phyloP scores from a whole-genome alignment of 2,888 invertebrate species.

The Acronicta aceris region DNA sequence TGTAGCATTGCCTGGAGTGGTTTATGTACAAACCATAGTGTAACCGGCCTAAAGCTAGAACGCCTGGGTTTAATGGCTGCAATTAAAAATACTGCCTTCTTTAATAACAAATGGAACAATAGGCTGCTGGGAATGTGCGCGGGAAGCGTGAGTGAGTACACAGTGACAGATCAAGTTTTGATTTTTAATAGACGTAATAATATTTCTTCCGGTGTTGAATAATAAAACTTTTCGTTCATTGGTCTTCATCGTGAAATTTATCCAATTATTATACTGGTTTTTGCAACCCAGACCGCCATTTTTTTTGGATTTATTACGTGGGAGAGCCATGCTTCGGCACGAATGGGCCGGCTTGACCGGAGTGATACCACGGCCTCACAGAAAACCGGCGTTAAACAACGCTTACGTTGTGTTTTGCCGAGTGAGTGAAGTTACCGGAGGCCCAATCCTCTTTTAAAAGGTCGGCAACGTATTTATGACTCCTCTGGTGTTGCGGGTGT shows the following conservation, averaged over 20 bases:
- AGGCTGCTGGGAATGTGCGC: constrained; percentile 5
- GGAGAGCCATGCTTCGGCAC: too few species aligned
- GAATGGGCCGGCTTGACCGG: too few species aligned
- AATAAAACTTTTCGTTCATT: not conserved
- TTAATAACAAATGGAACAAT: constrained; percentile 27
- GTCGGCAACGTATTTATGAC: too few species aligned
- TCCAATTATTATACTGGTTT: too few species aligned
- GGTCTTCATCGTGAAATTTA: not conserved
- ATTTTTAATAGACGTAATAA: not conserved
- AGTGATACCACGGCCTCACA: too few species aligned
- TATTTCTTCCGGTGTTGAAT: not conserved
- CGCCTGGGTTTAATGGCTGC: constrained; percentile 18
- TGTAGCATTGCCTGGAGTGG: not conserved
- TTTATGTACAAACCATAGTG: constrained; percentile 5
- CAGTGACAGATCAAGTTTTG: not conserved
- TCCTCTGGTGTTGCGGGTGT: too few species aligned
- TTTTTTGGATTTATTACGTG: too few species aligned
- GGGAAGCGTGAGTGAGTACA: constrained; percentile 5
- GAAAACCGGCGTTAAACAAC: too few species aligned
- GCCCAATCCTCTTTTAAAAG: too few species aligned
- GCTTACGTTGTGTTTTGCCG: too few species aligned
- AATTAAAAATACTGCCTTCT: constrained; percentile 35
- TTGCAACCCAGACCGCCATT: too few species aligned
- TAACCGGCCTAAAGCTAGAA: constrained; percentile 11
- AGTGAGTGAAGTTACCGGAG: too few species aligned